Evolutionary conservation across 53 echinoderm and acorn worm species (phyloP).

Genomic region (Pentamera pediparva): DNA sequence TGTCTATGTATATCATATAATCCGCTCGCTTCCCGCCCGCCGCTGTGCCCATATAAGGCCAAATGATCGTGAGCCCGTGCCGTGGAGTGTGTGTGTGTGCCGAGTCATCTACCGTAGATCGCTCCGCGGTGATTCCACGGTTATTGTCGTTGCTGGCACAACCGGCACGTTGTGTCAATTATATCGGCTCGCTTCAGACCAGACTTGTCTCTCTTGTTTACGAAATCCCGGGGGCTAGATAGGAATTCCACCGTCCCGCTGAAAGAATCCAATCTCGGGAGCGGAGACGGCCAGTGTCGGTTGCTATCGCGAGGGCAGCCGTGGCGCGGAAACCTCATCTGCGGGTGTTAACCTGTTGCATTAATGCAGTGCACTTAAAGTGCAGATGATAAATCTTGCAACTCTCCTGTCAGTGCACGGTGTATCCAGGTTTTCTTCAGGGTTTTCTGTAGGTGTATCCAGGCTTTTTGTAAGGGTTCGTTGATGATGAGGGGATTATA

Average conservation of each 20-base stretch:
- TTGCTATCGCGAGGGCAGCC: background rate
- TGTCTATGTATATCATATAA: conserved; percentile 13
- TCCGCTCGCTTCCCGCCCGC: conserved; percentile 16
- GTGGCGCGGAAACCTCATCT: too few relatives aligned
- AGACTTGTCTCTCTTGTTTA: conserved; percentile 34
- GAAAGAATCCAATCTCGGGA: conserved; percentile 6
- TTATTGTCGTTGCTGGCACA: conserved; percentile 17
- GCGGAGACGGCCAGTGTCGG: background rate
- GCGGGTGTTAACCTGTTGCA: background rate
- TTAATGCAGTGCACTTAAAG: too few relatives aligned
- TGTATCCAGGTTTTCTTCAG: too few relatives aligned
- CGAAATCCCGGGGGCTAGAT: conserved; percentile 39
- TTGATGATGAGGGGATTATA: too few relatives aligned
- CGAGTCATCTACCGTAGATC: too few relatives aligned
- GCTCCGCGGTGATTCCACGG: background rate
- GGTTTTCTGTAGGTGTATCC: too few relatives aligned
- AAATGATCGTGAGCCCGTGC: conserved; percentile 5
- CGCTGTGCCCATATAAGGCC: conserved; percentile 33
- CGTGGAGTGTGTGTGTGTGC: background rate
- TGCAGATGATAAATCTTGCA: too few relatives aligned
- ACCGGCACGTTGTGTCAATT: conserved; percentile 27
- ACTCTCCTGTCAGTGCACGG: too few relatives aligned
- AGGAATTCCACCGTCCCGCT: conserved; percentile 20
- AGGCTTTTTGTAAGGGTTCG: too few relatives aligned
- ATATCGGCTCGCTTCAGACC: conserved; percentile 17